Evolutionary conservation across 1,140 invertebrate species (phyloP), one percentile per base, ranked within the genome.

Genomic region (Sarcophaga peregrina): DNA sequence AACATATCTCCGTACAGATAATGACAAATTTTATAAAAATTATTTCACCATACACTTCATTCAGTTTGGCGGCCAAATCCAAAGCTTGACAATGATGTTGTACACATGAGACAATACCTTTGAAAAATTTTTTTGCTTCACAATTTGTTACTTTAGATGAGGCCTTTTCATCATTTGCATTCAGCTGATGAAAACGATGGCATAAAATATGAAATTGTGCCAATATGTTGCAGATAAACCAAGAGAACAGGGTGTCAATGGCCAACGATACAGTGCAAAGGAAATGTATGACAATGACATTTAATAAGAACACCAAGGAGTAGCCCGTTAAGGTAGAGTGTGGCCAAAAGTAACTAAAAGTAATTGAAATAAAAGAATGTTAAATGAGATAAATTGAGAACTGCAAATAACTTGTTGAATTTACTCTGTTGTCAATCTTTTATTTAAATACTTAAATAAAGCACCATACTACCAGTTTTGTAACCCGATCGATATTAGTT

Each of bases 361-460:
- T n/a, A n/a, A n/a, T 68, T 87, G 86, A 68, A 86, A 73, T 20
- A 84, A 86, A 25, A 85, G 85, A 0, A 87, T 82, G 45, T 81
- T 86, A 52, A 87, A 87, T 47, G 87, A 85, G 10, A 87, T 84
- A 20, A 87, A 86, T 0, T 86, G 81, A 37, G 87, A 86, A 46
- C 84, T 84, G 0, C 85, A 84, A 58, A 83, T 87, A 48, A 87
- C 83, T 10, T 82, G 47, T 68, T 82, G 85, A 5, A 87, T 20
- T 13, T 86, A 75, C 8, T 74, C 13, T 4, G 85, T 76, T 68
- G 73, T n/a, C 73, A 15, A 15, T 5, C n/a, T 58, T 11, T 20
- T 68, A 20, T 17, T 68, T 8, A 68, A 8, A 15, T 15, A 58
- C n/a, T 58, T 58, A 5, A 58, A n/a, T n/a, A n/a, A n/a, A n/a